Percentiles rank a stretch among this genome's conserved stretches.
Conservation (phyloP, 2,888 invertebrate genomes). For the Hirudinaria manillensis region DNA sequence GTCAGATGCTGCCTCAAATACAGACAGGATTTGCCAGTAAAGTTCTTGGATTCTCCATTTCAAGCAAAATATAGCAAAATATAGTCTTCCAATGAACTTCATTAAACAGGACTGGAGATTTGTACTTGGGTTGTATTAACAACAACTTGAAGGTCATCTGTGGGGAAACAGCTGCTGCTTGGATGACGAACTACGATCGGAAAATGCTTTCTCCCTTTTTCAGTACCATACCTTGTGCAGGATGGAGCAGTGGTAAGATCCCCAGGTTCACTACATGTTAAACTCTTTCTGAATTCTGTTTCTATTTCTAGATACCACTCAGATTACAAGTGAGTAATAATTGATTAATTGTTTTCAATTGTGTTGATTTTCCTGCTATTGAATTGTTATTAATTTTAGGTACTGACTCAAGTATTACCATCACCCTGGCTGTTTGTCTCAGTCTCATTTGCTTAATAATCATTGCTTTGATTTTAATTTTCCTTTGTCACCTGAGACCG, state of each 20-base stretch:
- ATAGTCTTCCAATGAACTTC: background rate
- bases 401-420: background rate
- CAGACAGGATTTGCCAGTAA: slow-evolving; percentile 5
- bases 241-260: background rate
- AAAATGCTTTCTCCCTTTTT: background rate
- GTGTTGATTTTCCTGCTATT: background rate
- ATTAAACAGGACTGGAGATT: background rate
- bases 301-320: background rate
- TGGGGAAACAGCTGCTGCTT: background rate
- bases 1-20: background rate
- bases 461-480: background rate
- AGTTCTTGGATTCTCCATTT: background rate
- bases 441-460: background rate
- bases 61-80: background rate
- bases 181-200: background rate
- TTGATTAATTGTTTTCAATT: background rate
- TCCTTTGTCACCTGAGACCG: background rate
- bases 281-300: background rate
- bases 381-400: background rate
- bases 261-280: too few relatives aligned
- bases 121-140: background rate
- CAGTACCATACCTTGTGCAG: background rate
- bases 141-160: background rate
- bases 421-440: background rate
- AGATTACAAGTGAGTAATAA: background rate